Evolutionary conservation across 1,140 invertebrate genomes (phyloP).

Genomic region (Ips typographus): DNA sequence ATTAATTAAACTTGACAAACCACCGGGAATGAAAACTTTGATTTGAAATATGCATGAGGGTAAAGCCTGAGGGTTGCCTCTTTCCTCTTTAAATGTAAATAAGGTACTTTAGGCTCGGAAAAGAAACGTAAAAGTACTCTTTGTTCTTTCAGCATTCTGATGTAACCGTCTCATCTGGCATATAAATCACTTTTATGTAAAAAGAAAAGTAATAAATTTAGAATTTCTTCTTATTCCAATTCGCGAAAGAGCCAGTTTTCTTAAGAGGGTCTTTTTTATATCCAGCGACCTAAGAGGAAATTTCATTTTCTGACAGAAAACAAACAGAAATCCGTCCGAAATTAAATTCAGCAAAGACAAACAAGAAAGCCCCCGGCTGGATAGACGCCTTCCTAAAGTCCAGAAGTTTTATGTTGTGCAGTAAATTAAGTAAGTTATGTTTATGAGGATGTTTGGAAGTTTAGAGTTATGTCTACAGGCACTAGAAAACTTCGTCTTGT

Average conservation of each 20-base stretch:
- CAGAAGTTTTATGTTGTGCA: conserved; percentile 48
- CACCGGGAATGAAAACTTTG: no score
- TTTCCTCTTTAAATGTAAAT: no score
- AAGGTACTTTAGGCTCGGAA: no score
- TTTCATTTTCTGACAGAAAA: neutral
- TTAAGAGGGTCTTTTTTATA: neutral
- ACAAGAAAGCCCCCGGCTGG: conserved; percentile 28
- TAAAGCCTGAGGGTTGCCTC: no score
- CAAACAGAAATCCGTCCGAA: conserved; percentile 35
- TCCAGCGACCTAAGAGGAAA: neutral
- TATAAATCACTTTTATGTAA: no score
- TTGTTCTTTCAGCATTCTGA: no score
- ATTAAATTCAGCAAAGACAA: conserved; percentile 41
- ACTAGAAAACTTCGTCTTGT: conserved; percentile 45
- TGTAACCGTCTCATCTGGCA: no score
- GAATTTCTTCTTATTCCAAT: neutral
- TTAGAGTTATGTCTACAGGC: conserved; percentile 47
- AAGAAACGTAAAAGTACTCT: no score
- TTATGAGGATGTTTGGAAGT: conserved; percentile 48
- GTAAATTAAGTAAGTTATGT: conserved; percentile 52
- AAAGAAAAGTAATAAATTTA: no score
- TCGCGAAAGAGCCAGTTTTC: neutral
- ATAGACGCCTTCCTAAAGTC: conserved; percentile 40
- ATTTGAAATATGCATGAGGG: no score
- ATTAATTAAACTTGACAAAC: no score